Base-by-base conservation (phyloP, 2,113 vertebrate genomes). In the Jaculus jaculus region DNA sequence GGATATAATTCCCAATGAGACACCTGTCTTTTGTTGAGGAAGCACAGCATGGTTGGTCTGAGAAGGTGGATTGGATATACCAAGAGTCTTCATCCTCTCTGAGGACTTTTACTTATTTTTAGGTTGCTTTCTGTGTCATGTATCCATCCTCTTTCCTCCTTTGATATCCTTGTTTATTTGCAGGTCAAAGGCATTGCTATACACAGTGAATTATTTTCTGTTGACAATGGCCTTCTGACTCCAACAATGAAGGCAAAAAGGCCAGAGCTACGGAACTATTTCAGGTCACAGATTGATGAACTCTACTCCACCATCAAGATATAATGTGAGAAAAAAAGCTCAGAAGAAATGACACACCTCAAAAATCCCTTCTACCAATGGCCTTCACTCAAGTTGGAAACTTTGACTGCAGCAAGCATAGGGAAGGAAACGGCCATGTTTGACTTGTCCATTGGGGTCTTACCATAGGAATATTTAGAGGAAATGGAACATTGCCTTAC, bases 211-310 rank as follows among this genome's bases (percentile, higher is more conserved):
- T 98, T 99, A 98, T 99, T 99, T 97, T 98, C 99, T 12, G 23
- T 99, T 47, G 98, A 99, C 96, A 99, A 99, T 0, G 99, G 99
- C 93, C 98, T 99, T 71, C 97, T 99, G 92, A 99, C 99, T 2
- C 99, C 99, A 51, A 99, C 99, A 0, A 97, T 99, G 98, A 99
- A 99, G 97, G 98, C 99, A 0, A 99, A 99, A 97, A 98, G 99
- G 97, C 96, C 97, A 0, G 99, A 99, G 73, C 98, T 99, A 17
- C 98, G 98, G 66, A 99, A 94, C 84, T 96, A 90, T 94, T 99
- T 99, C 98, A 97, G 98, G 96, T 96, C 98, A 28, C 98, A 99
- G 96, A 99, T 99, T 58, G 98, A 99, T 89, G 98, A 99, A 98
- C 98, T 99, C 24, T 99, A 99, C 94, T 97, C 99, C 82, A 99